phyloP scores from a whole-genome alignment of 2,113 vertebrate genomes.

The Lagenorhynchus albirostris region DNA sequence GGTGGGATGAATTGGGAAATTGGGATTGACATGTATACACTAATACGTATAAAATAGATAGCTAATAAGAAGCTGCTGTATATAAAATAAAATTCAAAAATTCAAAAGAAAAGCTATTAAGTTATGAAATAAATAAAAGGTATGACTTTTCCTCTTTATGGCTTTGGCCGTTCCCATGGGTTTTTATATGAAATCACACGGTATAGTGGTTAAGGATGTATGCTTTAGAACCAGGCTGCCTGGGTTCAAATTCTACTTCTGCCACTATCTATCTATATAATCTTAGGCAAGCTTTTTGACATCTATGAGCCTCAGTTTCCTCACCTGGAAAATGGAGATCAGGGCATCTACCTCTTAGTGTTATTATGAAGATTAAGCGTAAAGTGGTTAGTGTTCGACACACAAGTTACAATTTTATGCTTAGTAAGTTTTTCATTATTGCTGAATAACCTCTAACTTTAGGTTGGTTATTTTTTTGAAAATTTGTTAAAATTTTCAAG shows the following conservation, averaged over 20 bases:
- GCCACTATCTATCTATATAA: background rate
- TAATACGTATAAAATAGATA: too few relatives aligned
- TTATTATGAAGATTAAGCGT: background rate
- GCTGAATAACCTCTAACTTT: background rate
- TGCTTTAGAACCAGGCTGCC: background rate
- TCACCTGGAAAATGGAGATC: background rate
- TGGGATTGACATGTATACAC: too few relatives aligned
- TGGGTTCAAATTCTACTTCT: background rate
- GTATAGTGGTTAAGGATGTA: background rate
- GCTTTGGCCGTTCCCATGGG: background rate
- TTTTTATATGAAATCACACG: background rate
- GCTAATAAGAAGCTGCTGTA: too few relatives aligned
- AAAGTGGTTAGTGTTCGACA: background rate
- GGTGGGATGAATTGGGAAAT: too few relatives aligned
- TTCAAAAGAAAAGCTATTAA: too few relatives aligned
- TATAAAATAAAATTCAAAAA: too few relatives aligned
- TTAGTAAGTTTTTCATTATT: slow-evolving; percentile 9
- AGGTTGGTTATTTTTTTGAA: background rate
- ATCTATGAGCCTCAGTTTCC: background rate
- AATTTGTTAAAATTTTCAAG: background rate
- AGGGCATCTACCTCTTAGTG: background rate
- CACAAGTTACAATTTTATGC: background rate
- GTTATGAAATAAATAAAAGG: background rate
- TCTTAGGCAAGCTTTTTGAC: background rate
- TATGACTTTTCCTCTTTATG: background rate